phyloP scores from a whole-genome alignment of 2,888 invertebrate species.

The Ormyrus labotus region DNA sequence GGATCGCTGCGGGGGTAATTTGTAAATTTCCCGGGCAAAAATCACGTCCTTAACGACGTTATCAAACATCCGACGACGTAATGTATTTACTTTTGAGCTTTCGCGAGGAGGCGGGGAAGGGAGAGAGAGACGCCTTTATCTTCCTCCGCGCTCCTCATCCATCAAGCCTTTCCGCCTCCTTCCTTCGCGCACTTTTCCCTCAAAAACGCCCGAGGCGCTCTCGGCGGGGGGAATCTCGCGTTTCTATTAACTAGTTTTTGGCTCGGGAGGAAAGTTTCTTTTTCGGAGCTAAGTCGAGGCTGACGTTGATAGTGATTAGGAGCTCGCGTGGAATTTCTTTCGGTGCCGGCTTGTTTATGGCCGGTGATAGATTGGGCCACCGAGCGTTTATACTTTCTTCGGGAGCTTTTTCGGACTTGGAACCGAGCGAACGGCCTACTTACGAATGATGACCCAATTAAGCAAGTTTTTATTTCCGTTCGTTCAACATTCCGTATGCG shows the following conservation, averaged over 20 bases:
- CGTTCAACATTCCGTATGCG: too few relatives aligned
- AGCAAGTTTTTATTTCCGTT: too few relatives aligned
- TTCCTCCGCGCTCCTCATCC: constrained; percentile 49
- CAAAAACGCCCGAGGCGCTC: constrained; percentile 30
- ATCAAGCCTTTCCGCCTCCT: constrained; percentile 38
- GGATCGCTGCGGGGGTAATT: constrained; percentile 18
- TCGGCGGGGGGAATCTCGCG: constrained; percentile 6
- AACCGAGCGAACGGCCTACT: too few relatives aligned
- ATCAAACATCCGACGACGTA: constrained; percentile 52
- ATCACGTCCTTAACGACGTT: constrained; percentile 53
- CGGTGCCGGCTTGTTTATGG: neutral
- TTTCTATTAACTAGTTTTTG: constrained; percentile 5
- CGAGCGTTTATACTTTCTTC: too few relatives aligned
- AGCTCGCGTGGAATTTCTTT: constrained; percentile 38
- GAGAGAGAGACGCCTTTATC: constrained; percentile 43
- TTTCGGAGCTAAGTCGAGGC: neutral
- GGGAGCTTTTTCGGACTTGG: too few relatives aligned
- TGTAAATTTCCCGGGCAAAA: constrained; percentile 27
- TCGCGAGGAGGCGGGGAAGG: constrained; percentile 7
- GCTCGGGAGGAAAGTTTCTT: neutral
- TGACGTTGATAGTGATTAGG: constrained; percentile 47
- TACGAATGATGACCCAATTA: too few relatives aligned
- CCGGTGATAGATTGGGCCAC: constrained; percentile 1
- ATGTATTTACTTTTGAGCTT: constrained; percentile 57
- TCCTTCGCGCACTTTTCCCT: neutral